Conservation (phyloP, 2,113 vertebrate species). For the Antechinus flavipes region DNA sequence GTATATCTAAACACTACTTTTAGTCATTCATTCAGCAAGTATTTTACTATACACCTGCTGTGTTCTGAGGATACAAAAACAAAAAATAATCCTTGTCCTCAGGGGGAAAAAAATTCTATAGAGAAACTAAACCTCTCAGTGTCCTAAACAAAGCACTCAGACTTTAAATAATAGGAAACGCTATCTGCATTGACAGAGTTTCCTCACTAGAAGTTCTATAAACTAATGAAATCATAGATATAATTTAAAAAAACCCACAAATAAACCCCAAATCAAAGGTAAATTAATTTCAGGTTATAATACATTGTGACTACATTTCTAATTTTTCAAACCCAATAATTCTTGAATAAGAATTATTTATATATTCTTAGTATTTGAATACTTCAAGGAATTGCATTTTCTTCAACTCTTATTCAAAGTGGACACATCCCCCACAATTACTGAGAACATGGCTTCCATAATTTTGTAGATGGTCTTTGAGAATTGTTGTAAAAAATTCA, state of each 20-base stretch:
- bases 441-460: neutral
- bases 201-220: neutral
- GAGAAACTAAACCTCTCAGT: neutral
- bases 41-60: neutral
- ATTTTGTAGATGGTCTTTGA: neutral
- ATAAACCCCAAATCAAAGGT: neutral
- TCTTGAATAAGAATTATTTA: neutral
- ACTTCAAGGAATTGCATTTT: neutral
- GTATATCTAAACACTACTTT: neutral
- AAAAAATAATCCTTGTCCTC: neutral
- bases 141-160: neutral
- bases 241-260: neutral
- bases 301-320: neutral
- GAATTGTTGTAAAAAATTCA: neutral
- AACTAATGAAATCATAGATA: neutral
- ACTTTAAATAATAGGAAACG: neutral
- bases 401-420: neutral
- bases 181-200: neutral
- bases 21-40: no score
- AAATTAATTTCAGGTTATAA: neutral
- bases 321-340: neutral
- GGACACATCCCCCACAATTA: neutral
- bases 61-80: neutral
- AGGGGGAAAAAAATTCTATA: neutral
- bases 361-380: neutral